A percentile compares a stretch with the other conserved stretches of the same genome.
Conservation (phyloP, 2,888 invertebrate species). For the Drosophila buzzatii region DNA sequence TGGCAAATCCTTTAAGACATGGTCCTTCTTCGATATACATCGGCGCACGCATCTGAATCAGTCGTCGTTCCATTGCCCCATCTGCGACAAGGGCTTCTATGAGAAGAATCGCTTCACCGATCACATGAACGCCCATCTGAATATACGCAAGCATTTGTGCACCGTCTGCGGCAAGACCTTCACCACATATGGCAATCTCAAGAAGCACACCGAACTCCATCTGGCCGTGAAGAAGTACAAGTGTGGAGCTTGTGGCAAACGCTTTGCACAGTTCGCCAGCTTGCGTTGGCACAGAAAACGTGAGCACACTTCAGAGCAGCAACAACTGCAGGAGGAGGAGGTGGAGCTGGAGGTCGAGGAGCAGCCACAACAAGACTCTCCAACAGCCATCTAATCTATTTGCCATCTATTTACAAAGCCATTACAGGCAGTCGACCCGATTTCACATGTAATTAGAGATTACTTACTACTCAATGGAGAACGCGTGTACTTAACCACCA, state of each 20-base stretch:
- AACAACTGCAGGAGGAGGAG: conserved; percentile 15
- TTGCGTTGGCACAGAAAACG: conserved; percentile 77
- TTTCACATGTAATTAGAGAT: conserved; percentile 35
- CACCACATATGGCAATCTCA: conserved; percentile 78
- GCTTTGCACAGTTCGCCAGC: conserved; percentile 80
- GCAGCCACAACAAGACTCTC: conserved; percentile 6
- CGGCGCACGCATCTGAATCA: conserved; percentile 77
- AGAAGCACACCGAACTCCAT: conserved; percentile 79
- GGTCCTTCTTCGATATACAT: conserved; percentile 82
- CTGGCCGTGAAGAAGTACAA: conserved; percentile 78
- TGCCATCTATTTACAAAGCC: conserved; percentile 33
- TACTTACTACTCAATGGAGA: conserved; percentile 19
- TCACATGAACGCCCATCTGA: conserved; percentile 81
- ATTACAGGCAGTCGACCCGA: conserved; percentile 31
- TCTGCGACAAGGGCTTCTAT: conserved; percentile 81
- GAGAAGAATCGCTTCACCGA: conserved; percentile 82
- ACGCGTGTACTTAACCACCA: conserved; percentile 48
- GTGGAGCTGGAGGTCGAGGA: neutral
- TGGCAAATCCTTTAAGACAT: conserved; percentile 81
- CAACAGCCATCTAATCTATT: conserved; percentile 5
- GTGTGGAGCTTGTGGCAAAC: conserved; percentile 71
- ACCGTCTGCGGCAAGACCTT: conserved; percentile 79
- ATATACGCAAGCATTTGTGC: conserved; percentile 81
- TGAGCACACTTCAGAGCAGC: conserved; percentile 45
- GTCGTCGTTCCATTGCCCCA: conserved; percentile 80